Percentiles rank a stretch among this genome's conserved stretches.
Conservation (phyloP, 2,113 vertebrate species). For the Phalacrocorax pelagicus region DNA sequence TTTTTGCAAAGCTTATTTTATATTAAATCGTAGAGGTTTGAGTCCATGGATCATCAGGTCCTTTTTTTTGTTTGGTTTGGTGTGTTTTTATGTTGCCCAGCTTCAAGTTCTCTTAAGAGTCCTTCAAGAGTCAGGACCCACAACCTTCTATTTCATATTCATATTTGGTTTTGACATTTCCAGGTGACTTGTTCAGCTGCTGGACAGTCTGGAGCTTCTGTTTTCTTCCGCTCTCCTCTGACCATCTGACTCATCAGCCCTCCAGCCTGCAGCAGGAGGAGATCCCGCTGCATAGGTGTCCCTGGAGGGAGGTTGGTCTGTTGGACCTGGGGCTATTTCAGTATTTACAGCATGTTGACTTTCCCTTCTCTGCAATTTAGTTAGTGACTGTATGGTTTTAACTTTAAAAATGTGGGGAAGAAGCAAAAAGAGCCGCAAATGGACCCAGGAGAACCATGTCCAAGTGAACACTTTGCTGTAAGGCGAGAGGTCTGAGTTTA, state of each 20-base stretch:
- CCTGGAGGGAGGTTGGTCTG: background rate
- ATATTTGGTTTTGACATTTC: background rate
- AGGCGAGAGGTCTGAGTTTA: background rate
- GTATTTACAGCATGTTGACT: background rate
- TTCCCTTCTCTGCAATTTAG: background rate
- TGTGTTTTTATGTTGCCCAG: background rate
- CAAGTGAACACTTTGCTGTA: background rate
- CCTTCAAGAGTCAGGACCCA: background rate
- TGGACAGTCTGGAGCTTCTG: too few relatives aligned
- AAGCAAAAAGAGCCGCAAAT: background rate
- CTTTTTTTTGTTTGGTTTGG: too few relatives aligned
- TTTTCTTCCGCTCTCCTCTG: background rate
- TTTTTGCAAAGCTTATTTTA: background rate
- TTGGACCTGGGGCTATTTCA: background rate
- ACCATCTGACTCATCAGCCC: background rate
- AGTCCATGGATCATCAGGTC: too few relatives aligned
- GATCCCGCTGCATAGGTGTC: too few relatives aligned
- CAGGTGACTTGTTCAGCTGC: too few relatives aligned
- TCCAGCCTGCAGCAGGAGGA: background rate
- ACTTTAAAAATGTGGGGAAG: background rate
- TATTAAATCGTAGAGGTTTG: background rate
- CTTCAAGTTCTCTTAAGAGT: background rate
- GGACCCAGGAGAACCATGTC: background rate
- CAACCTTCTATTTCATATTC: background rate
- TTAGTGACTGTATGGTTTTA: background rate